Evolutionary conservation across 1,140 invertebrate species (phyloP).

Genomic region (Heliconius nattereri): DNA sequence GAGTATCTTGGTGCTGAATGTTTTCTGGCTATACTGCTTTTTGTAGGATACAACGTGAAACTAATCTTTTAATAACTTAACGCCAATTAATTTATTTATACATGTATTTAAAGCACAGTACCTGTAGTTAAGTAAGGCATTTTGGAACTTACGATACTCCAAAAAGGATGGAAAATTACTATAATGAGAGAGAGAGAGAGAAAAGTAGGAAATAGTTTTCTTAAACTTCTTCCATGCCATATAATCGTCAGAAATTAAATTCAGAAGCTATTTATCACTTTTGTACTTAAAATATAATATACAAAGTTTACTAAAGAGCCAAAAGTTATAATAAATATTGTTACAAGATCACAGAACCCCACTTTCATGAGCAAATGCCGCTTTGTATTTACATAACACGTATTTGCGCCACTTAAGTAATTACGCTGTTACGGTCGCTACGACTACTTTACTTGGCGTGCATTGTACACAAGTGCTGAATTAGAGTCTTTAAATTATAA

Average conservation of each 20-base stretch:
- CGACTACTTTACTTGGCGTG: not conserved
- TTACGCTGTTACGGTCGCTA: slow-evolving; percentile 7
- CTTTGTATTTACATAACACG: slow-evolving; percentile 5
- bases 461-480: not conserved
- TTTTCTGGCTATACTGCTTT: too few relatives aligned
- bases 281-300: too few relatives aligned
- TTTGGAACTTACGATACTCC: too few relatives aligned
- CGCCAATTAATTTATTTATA: too few relatives aligned
- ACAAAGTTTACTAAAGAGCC: not conserved
- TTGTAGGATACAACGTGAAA: too few relatives aligned
- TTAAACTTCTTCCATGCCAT: not conserved
- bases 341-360: slow-evolving; percentile 2
- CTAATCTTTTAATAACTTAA: too few relatives aligned
- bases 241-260: not conserved
- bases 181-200: too few relatives aligned
- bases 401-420: slow-evolving; percentile 12
- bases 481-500: not conserved
- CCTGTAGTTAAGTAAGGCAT: too few relatives aligned
- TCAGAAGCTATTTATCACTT: not conserved
- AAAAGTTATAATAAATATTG: not conserved
- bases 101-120: too few relatives aligned
- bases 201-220: too few relatives aligned
- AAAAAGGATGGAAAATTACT: too few relatives aligned
- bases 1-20: too few relatives aligned
- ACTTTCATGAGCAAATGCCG: not conserved